Percentiles rank a stretch among this genome's conserved stretches.
Evolutionary conservation across 2,113 vertebrate species (phyloP).

Genomic region (Phalacrocorax carbo): DNA sequence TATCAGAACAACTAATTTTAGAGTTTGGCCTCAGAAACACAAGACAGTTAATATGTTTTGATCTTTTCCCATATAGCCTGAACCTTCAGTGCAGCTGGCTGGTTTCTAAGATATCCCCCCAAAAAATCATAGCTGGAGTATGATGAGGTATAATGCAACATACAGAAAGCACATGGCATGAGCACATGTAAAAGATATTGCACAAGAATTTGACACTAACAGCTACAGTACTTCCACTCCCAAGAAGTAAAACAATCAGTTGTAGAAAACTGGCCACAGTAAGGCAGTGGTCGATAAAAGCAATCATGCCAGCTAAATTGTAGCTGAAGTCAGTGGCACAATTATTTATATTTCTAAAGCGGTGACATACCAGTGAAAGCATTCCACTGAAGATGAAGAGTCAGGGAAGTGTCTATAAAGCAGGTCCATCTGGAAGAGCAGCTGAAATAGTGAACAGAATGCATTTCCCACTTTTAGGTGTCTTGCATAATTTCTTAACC

Average conservation of each 20-base stretch:
- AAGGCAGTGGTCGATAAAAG: conserved; percentile 48
- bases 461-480: conserved; percentile 61
- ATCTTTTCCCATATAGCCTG: background rate
- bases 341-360: conserved; percentile 50
- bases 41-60: background rate
- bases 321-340: conserved; percentile 20
- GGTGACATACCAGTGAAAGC: conserved; percentile 53
- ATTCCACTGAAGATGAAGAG: conserved; percentile 56
- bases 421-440: conserved; percentile 66
- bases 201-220: conserved; percentile 26
- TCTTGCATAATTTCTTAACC: conserved; percentile 65
- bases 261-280: background rate
- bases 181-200: conserved; percentile 27
- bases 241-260: conserved; percentile 29
- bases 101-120: background rate
- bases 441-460: conserved; percentile 57
- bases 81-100: background rate
- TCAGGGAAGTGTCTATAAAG: conserved; percentile 46
- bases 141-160: background rate
- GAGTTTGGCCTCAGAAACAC: background rate
- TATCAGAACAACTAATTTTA: background rate
- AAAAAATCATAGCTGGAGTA: background rate
- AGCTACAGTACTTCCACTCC: conserved; percentile 35
- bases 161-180: background rate
- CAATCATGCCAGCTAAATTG: conserved; percentile 37